A percentile compares a stretch with the other conserved stretches of the same genome.
phyloP scores from a whole-genome alignment of 2,113 vertebrate species.

The Caranx melampygus region DNA sequence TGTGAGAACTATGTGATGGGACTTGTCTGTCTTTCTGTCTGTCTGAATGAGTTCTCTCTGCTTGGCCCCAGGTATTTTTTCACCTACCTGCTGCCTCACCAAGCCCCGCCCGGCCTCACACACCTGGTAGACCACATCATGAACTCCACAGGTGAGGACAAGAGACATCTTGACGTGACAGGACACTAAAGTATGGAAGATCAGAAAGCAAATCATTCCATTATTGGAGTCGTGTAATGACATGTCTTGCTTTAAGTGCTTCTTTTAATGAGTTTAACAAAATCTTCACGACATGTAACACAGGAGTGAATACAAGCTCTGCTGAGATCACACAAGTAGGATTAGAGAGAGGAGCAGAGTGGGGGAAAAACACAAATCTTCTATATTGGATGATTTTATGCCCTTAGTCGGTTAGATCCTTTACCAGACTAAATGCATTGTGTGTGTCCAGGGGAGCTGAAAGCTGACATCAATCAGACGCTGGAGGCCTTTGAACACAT shows the following conservation, averaged over 20 bases:
- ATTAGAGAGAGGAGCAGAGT: constrained; percentile 6
- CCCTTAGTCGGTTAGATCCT: constrained; percentile 21
- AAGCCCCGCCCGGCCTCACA: constrained; percentile 85
- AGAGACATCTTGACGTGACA: constrained; percentile 51
- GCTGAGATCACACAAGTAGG: constrained; percentile 7
- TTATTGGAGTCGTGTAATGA: constrained; percentile 62
- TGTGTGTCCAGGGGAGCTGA: constrained; percentile 86
- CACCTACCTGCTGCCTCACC: constrained; percentile 93
- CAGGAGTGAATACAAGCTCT: constrained; percentile 33
- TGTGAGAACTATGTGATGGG: constrained; percentile 57
- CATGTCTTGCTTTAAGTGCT: constrained; percentile 43
- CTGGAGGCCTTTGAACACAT: constrained; percentile 89
- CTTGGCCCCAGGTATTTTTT: constrained; percentile 89
- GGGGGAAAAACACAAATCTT: not conserved
- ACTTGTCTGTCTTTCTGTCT: constrained; percentile 56
- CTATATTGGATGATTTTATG: constrained; percentile 8
- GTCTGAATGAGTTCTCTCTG: constrained; percentile 63
- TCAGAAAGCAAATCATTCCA: constrained; percentile 57
- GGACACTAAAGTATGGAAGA: constrained; percentile 36
- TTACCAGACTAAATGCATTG: constrained; percentile 36
- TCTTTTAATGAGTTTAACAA: constrained; percentile 58
- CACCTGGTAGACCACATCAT: constrained; percentile 89
- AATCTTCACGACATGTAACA: constrained; percentile 42
- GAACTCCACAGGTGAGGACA: constrained; percentile 89
- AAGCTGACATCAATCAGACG: constrained; percentile 87